Conservation (phyloP, 1,140 invertebrate genomes). For the Centruroides sculpturatus region DNA sequence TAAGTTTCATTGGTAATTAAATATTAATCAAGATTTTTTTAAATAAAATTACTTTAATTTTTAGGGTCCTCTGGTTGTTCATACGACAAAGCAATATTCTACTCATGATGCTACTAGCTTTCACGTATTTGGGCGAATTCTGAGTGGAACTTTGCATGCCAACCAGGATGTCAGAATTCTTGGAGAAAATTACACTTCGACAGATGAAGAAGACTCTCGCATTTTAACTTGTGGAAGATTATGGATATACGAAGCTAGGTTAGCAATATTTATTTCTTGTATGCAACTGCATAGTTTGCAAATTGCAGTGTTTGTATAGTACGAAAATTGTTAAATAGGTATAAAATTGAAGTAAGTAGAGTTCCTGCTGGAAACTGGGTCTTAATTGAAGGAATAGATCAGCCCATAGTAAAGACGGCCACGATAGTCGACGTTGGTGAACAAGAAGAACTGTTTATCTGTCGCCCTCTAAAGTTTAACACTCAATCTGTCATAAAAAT, state of each 20-base stretch:
- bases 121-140: conserved; percentile 83
- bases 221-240: conserved; percentile 82
- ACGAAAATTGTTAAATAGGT: conserved; percentile 31
- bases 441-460: conserved; percentile 67
- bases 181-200: conserved; percentile 92
- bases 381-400: conserved; percentile 95
- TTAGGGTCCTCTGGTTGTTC: conserved; percentile 66
- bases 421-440: conserved; percentile 72
- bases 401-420: conserved; percentile 95
- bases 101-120: conserved; percentile 95
- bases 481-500: conserved; percentile 99
- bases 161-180: conserved; percentile 84
- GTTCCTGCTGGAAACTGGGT: conserved; percentile 99
- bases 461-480: conserved; percentile 92
- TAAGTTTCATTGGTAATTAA: conserved; percentile 32
- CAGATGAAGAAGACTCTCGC: conserved; percentile 96
- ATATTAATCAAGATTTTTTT: not conserved
- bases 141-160: conserved; percentile 90
- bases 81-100: conserved; percentile 99
- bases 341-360: conserved; percentile 83
- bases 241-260: conserved; percentile 93
- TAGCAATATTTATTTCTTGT: conserved; percentile 4
- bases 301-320: too few species aligned
- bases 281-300: too few species aligned
- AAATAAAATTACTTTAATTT: conserved; percentile 15